Evolutionary conservation across 1,140 invertebrate species (phyloP), one percentile per base, ranked within the genome.

Genomic region (Leptoteleia sp.): DNA sequence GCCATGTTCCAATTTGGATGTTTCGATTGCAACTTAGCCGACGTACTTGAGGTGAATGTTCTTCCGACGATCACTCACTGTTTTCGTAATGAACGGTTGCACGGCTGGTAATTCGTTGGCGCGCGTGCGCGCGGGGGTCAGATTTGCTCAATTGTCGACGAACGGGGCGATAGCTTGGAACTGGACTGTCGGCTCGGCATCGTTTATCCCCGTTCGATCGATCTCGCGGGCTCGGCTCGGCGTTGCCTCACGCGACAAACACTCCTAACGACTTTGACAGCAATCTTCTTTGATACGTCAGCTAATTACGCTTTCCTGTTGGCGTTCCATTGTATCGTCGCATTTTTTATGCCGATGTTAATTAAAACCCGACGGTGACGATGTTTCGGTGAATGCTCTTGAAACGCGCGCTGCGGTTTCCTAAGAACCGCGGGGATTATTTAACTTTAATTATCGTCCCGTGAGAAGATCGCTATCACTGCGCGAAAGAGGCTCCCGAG

Each of bases 401-500:
- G 57, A 75, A 79, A 62, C 61, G 68, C 37, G 68, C 31, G 38
- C 15, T 12, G 38, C 29, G 52, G 31, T 72, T 79, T 73, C 47
- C 42, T 48, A 73, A 73, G 76, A 79, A 64, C 47, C 38, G 42
- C 59, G 42, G 35, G 13, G 67, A 79, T 79, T 68, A 79, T 79
- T 73, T 75, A 73, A 75, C 50, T 79, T 70, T 79, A 79, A 75
- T 75, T 79, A 62, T 73, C 48, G 57, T 79, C 70, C 37, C 76
- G 70, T 79, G 76, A 79, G 76, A 79, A 79, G 68, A 73, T 79
- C 29, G 6, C 45, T 79, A 79, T 79, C 76, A 13, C 11, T 2
- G 45, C 35, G 55, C 37, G 29, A 35, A 17, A 25, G 19, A 67
- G 64, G 22, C 54, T 50, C 43, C 43, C 65, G 35, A 52, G 33